Conservation (phyloP, 2,113 vertebrate genomes). For the Columba janthina region DNA sequence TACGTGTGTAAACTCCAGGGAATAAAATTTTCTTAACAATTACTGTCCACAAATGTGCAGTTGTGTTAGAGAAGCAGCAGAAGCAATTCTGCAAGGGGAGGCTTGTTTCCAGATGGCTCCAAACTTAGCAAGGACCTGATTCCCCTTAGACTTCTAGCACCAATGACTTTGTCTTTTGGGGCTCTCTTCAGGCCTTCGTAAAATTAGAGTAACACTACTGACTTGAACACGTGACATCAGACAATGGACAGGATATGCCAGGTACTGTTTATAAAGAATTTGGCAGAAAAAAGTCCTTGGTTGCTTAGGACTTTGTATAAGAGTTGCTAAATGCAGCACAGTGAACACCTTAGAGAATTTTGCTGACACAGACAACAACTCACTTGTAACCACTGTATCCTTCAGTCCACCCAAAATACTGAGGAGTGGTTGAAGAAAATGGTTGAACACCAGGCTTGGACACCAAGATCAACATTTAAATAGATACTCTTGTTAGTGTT, state of each 20-base stretch:
- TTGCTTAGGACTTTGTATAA: not conserved
- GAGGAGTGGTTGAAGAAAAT: not conserved
- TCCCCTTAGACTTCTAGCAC: not conserved
- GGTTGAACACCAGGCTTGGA: not conserved
- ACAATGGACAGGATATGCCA: not conserved
- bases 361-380: not conserved
- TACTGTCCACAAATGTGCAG: no score
- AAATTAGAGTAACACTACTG: not conserved
- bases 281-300: not conserved
- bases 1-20: no score
- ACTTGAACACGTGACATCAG: not conserved
- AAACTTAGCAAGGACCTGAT: no score
- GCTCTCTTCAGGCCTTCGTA: not conserved
- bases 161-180: not conserved
- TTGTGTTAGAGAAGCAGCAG: no score
- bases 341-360: not conserved
- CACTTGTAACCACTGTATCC: not conserved
- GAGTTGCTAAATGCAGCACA: not conserved
- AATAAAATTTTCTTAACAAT: no score
- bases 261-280: not conserved
- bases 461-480: not conserved
- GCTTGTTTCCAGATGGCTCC: no score
- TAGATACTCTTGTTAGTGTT: not conserved
- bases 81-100: no score
- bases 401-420: not conserved